Conservation (phyloP, 1,140 invertebrate species). For the Homalodisca vitripennis region DNA sequence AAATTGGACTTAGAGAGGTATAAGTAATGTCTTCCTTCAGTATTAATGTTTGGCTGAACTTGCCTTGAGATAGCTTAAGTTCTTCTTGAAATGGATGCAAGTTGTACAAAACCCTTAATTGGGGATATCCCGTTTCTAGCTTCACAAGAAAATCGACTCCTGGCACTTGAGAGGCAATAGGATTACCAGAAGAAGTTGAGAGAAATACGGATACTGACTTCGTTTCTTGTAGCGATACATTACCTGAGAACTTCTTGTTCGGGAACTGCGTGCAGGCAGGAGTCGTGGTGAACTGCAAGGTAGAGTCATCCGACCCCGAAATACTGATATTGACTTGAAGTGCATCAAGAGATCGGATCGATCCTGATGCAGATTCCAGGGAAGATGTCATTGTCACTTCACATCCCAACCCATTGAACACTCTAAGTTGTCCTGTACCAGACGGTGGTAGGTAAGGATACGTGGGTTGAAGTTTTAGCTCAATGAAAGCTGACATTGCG, state of each 20-base stretch:
- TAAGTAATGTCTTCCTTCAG: too few species aligned
- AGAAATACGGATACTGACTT: too few species aligned
- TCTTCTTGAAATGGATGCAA: too few species aligned
- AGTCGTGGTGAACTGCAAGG: background rate
- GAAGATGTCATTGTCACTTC: conserved; percentile 22
- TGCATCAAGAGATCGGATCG: background rate
- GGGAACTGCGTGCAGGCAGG: background rate
- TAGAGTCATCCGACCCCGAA: background rate
- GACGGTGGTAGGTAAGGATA: conserved; percentile 60
- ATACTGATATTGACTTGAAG: background rate
- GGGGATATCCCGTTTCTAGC: too few species aligned
- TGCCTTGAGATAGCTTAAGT: too few species aligned
- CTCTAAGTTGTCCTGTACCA: conserved; percentile 61
- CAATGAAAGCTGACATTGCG: conserved; percentile 81
- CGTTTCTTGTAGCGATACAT: background rate
- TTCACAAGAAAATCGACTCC: too few species aligned
- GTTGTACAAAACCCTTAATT: too few species aligned
- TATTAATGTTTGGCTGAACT: too few species aligned
- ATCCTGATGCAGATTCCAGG: background rate
- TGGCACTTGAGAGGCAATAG: too few species aligned
- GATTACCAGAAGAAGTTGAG: too few species aligned
- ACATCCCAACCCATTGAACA: conserved; percentile 62
- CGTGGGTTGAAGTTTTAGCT: conserved; percentile 66
- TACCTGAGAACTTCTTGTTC: background rate
- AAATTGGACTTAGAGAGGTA: too few species aligned